Conservation (phyloP, 2,113 vertebrate species). For the Axis porcinus region DNA sequence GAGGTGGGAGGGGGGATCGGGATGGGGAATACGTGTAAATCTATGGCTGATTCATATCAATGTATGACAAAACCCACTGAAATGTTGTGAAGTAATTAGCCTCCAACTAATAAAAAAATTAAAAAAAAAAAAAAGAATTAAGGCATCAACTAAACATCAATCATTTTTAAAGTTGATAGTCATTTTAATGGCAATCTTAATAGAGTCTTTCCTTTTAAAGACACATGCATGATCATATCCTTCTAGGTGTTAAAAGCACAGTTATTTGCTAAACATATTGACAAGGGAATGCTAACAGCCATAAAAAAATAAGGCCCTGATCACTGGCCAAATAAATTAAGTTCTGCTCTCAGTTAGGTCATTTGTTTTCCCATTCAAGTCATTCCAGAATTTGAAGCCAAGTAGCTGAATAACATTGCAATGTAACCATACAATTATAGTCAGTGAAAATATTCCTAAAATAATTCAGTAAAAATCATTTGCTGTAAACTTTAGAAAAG, state of each 20-base stretch:
- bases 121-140: too few species aligned
- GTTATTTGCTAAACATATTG: not conserved
- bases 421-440: not conserved
- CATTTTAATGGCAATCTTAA: not conserved
- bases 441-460: not conserved
- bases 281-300: slow-evolving; percentile 2
- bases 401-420: not conserved
- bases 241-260: not conserved
- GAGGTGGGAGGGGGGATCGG: too few species aligned
- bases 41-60: too few species aligned
- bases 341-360: not conserved
- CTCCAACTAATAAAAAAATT: too few species aligned
- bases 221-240: not conserved
- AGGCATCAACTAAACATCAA: not conserved
- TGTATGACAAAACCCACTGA: too few species aligned
- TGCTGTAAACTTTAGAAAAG: not conserved
- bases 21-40: too few species aligned
- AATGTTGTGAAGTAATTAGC: too few species aligned
- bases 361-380: slow-evolving; percentile 28
- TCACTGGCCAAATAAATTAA: not conserved
- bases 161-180: slow-evolving; percentile 11
- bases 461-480: slow-evolving; percentile 16
- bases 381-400: slow-evolving; percentile 1
- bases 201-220: not conserved
- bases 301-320: not conserved